phyloP scores from a whole-genome alignment of 2,888 invertebrate genomes.

The Coelogynopora nodosa region DNA sequence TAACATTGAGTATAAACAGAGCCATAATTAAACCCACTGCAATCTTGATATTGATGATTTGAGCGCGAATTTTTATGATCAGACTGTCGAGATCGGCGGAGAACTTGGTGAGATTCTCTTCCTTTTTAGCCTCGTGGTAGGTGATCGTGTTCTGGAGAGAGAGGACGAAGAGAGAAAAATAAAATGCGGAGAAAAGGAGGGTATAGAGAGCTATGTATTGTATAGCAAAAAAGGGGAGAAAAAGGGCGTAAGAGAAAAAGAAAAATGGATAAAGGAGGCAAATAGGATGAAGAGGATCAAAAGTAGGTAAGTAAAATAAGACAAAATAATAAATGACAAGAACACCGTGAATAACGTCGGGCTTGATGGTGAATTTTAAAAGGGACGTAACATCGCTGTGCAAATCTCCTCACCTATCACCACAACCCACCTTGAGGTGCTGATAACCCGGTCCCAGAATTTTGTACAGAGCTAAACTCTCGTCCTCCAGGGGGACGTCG shows the following conservation, averaged over 20 bases:
- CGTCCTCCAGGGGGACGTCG: conserved; percentile 55
- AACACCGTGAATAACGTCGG: no score
- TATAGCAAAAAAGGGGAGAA: no score
- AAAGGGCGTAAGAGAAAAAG: no score
- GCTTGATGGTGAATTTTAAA: no score
- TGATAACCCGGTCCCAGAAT: conserved; percentile 60
- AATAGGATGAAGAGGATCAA: no score
- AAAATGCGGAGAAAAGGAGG: no score
- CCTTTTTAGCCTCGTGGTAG: conserved; percentile 61
- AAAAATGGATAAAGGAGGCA: no score
- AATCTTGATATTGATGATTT: conserved; percentile 55
- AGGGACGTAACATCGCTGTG: no score
- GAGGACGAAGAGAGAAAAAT: no score
- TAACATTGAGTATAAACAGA: background rate
- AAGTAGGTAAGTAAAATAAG: background rate
- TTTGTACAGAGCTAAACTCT: conserved; percentile 60
- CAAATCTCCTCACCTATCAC: no score
- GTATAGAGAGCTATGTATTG: no score
- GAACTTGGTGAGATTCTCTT: conserved; percentile 61
- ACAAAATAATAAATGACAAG: no score
- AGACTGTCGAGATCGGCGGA: conserved; percentile 57
- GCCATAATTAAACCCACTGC: conserved; percentile 31
- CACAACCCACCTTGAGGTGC: conserved; percentile 61
- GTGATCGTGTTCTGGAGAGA: conserved; percentile 59
- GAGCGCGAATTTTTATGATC: conserved; percentile 54